Base-by-base conservation (phyloP, 2,797 vertebrate genomes). In the Sebastolobus altivelis region DNA sequence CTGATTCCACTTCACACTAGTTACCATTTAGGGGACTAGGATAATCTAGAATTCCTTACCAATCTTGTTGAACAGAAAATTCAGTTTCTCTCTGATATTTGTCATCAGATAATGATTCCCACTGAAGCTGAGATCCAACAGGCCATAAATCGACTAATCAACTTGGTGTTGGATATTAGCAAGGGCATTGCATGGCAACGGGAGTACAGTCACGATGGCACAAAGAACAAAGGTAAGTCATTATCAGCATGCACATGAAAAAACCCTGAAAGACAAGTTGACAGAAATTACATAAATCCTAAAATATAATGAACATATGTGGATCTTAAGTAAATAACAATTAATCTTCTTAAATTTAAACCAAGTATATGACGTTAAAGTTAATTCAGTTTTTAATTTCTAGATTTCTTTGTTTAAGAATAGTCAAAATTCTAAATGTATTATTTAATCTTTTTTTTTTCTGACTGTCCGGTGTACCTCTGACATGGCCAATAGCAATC, bases 91-190 rank as follows among this genome's bases (percentile, higher is more conserved):
- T 78, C 22, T 75, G 27, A 38, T 27, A 40, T 59, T 68, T 83
- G 18, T 58, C 56, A 31, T 68, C 67, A 97, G 96, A 92, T 95
- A 2, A 96, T 97, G 61, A 80, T 93, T 76, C 97, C 97, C 33
- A 95, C 91, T 87, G 88, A 97, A 79, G 95, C 96, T 3, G 94
- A 96, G 68, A 95, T 96, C 76, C 97, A 97, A 59, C 93, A 95
- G 10, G 92, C 89, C 66, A 93, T 97, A 76, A 96, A 95, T 86
- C 91, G 79, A 3, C 81, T 96, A 84, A 92, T 93, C 55, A 89
- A 95, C 8, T 81, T 96, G 82, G 92, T 94, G 20, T 29, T 97
- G 89, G 96, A 97, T 85, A 96, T 97, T 78, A 97, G 84, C 91
- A 92, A 94, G 74, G 94, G 94, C 56, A 91, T 97, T 72, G 73